Evolutionary conservation across 53 echinoderm and acorn worm genomes (phyloP), one percentile per base, ranked within the genome.

Genomic region (Henricia sp.): DNA sequence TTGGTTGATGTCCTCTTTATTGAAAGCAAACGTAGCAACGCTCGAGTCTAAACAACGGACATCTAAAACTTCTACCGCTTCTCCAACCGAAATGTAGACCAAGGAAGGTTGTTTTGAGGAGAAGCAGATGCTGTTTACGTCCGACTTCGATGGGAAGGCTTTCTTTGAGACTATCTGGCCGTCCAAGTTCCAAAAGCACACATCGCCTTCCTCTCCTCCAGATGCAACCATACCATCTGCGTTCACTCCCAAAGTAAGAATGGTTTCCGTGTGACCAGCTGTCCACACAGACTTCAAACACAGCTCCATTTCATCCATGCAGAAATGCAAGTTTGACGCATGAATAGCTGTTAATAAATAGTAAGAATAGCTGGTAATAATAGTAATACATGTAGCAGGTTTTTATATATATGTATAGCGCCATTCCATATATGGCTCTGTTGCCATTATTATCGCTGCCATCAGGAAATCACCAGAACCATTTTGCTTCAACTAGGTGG

Each of bases 1-100:
- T 57, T 90, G 83, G 57, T 90, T 90, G 14, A 90, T 65, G 21
- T 90, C 90, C 34, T 90, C 90, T 3, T 58, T 44, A 48, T 82
- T 71, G 55, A 59, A 90, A 12, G 60, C 54, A 36, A 69, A 86
- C 10, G 33, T 71, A 4, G 48, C 54, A 48, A 80, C 37, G 8
- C 57, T 24, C 23, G 52, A 30, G 17, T 69, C 77, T 19, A 77
- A 54, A 30, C 85, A 60, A 0, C 85, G 78, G 1, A 77, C 46
- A 29, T 90, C 90, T 19, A 78, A 51, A 32, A 72, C 2, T 3
- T 60, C 35, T 13, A 90, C 41, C 42, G 51, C 36, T 19, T 56
- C 68, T 39, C 86, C 86, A 1, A 46, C 71, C 3, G 90, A 48
- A 34, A 62, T 21, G 65, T 86, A 90, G 14, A 90, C 4, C 36